Percentiles rank a stretch among this genome's conserved stretches.
Conservation (phyloP, 2,797 vertebrate species). For the Apogon hyalosoma region DNA sequence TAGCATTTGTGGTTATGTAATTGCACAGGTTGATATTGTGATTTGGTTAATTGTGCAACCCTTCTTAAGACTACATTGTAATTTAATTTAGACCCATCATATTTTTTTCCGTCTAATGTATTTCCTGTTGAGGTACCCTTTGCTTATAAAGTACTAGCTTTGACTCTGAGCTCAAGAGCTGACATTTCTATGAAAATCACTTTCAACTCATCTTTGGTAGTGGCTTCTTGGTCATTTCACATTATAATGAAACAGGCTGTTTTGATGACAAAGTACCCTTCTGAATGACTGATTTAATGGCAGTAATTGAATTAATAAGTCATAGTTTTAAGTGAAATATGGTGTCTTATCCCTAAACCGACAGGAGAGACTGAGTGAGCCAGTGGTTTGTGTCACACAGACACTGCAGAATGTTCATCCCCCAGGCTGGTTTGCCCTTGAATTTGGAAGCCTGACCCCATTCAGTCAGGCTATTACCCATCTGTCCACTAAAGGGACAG, state of each 20-base stretch:
- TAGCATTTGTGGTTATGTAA: no score
- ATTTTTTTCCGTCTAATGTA: no score
- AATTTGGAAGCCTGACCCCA: constrained; percentile 65
- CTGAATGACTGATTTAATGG: constrained; percentile 62
- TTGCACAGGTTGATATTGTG: no score
- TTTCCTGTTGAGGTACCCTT: constrained; percentile 1
- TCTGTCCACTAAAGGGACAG: constrained; percentile 61
- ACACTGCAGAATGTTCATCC: constrained; percentile 43
- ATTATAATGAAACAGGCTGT: constrained; percentile 51
- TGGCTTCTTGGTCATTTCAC: constrained; percentile 50
- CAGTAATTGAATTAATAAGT: constrained; percentile 67
- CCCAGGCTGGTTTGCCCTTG: constrained; percentile 66
- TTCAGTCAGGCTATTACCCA: constrained; percentile 70
- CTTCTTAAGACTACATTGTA: not conserved
- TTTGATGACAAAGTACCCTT: constrained; percentile 66
- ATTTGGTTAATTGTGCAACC: no score
- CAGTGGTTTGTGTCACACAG: constrained; percentile 57
- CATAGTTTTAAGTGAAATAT: constrained; percentile 67
- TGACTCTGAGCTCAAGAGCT: constrained; percentile 28
- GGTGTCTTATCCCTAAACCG: constrained; percentile 62
- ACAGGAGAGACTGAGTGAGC: constrained; percentile 57
- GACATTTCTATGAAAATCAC: constrained; percentile 55
- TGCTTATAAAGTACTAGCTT: constrained; percentile 31
- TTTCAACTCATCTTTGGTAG: constrained; percentile 35
- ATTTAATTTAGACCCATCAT: constrained; percentile 16